Evolutionary conservation across 2,113 vertebrate species (phyloP), one percentile per base, ranked within the genome.

Genomic region (Columba janthina): DNA sequence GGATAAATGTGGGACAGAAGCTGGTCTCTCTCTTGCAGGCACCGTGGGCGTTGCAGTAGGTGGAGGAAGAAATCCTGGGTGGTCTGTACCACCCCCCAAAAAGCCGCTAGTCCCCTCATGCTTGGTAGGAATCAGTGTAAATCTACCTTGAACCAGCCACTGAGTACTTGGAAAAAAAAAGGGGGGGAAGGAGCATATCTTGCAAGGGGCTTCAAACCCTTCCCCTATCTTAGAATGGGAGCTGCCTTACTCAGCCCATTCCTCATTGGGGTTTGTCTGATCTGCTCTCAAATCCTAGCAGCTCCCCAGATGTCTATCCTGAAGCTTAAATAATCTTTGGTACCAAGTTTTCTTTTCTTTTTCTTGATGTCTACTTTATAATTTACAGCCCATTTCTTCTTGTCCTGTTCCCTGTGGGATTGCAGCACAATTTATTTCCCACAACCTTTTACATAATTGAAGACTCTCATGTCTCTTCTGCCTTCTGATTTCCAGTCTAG

Each of bases 371-470:
- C 74, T 88, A 86, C 88, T 90, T 57, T 88, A 76, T 67, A 80
- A 65, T 94, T 91, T 86, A 90, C 76, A 93, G 93, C 72, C 92
- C 62, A 66, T 84, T 79, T 75, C 57, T 86, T 77, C 90, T 71
- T 25, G 76, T 93, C 88, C 92, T 74, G 8, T 34, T 93, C 90
- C 83, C 80, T 0, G 19, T 44, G 79, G 89, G 89, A 76, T 67
- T 64, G 53, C 76, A 81, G 76, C 2, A 22, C 61, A 60, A 81
- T 94, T 94, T 86, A 92, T 94, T 93, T 82, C 64, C 44, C 18
- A 46, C 84, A 90, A 7, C 75, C 67, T 72, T 85, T 64, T 77
- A 42, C 20, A 15, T 92, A 67, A 94, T 62, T 81, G 79, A 73
- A 62, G 65, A 36, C 83, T 66, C 29, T 91, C 60, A 5, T n/a